Base-by-base conservation (phyloP, 2,797 vertebrate species). In the Trachurus trachurus region DNA sequence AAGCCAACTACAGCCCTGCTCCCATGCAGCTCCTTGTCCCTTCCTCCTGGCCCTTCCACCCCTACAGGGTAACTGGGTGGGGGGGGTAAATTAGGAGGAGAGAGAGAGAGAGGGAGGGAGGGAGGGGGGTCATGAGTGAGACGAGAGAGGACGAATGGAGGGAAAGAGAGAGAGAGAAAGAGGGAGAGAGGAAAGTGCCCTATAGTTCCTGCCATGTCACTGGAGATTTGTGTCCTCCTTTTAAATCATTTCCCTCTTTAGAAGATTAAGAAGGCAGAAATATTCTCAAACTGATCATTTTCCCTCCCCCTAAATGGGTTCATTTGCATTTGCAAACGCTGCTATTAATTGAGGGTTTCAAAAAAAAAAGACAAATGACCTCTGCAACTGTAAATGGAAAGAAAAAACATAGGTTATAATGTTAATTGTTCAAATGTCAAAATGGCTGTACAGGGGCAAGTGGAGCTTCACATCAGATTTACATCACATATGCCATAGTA, bases 201-300 rank as follows among this genome's bases (percentile, higher is more conserved):
- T 76, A 91, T 84, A 90, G 92, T 92, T 92, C 87, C 89, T 90
- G 92, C 84, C 91, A 93, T 94, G 94, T 95, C 94, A 94, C 87
- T 87, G 81, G 88, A 95, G 93, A 95, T 95, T 95, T 95, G 94
- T 95, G 92, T 91, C 84, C 90, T 91, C 92, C 87, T 91, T 92
- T 91, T 96, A 95, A 95, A 95, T 95, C 89, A 95, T 95, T 95
- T 95, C 91, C 93, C 95, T 95, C 91, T 96, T 95, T 95, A 93
- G 93, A 94, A 95, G 94, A 95, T 96, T 95, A 95, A 93, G 91
- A 94, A 89, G 81, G 92, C 90, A 92, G 92, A 94, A 94, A 94
- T 95, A 94, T 94, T 95, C 93, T 93, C 88, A 93, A 94, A 93
- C 90, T 90, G 92, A 93, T 93, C 75, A 91, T 94, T 94, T 91